Base-by-base conservation (phyloP, 2,113 vertebrate species). In the Dipodomys spectabilis region DNA sequence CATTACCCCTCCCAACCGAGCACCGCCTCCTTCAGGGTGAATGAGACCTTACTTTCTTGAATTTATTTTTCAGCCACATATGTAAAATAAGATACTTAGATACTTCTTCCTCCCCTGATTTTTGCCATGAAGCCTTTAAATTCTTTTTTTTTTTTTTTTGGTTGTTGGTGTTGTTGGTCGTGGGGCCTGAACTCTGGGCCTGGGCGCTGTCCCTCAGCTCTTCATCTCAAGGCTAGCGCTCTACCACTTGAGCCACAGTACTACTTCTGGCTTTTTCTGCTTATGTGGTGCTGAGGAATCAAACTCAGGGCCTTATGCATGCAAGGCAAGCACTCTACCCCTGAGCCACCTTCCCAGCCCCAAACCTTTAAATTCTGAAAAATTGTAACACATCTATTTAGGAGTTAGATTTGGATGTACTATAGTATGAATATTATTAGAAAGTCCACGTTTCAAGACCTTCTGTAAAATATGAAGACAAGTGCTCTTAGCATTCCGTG, bases 1-100 rank as follows among this genome's bases (percentile, higher is more conserved):
- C 1, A 99, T 99, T 65, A 99, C 99, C 0, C 99, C 99, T 19
- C 99, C 99, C 0, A 99, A 99, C 88, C 98, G 99, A 20, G 99
- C 98, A 2, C 99, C 99, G 0, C 99, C 99, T 10, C 96, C 99
- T 0, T 98, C 98, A 7, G 98, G 99, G 89, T 99, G 99, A 95
- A 99, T 99, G 99, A 99, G 99, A 96, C 99, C 99, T 82, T 92
- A 64, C 96, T 53, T 35, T 78, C 28, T 90, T 30, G 2, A 92
- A 69, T 90, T 93, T 25, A 22, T 92, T 82, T 98, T 97, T 95
- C 94, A 95, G 93, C 97, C 96, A 97, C 96, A 96, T 97, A 88
- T 94, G 10, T 94, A 92, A 97, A 97, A 97, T 95, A 96, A 97
- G 49, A 49, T 49, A 96, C 92, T 71, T 86, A 71, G 18, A 88